Evolutionary conservation across 2,797 vertebrate species (phyloP).

Genomic region (Pterois miles): DNA sequence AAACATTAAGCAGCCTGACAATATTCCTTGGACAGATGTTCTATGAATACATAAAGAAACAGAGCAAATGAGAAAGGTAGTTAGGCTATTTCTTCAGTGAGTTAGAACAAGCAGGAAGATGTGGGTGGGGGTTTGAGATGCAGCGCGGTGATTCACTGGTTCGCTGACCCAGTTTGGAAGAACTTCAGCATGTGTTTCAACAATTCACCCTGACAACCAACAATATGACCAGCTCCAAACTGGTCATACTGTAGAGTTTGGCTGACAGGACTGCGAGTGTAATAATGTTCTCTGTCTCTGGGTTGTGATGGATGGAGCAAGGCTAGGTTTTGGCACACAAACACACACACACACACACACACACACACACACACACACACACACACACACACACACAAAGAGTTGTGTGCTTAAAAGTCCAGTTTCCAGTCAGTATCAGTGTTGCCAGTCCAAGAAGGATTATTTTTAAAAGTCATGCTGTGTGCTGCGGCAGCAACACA

Average conservation of each 20-base stretch:
- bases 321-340: background rate
- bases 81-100: constrained; percentile 53
- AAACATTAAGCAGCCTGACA: constrained; percentile 22
- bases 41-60: constrained; percentile 46
- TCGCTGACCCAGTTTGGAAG: constrained; percentile 63
- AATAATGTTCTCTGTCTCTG: constrained; percentile 32
- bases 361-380: background rate
- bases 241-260: constrained; percentile 13
- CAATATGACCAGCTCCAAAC: constrained; percentile 53
- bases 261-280: constrained; percentile 33
- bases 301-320: constrained; percentile 21
- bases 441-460: constrained; percentile 28
- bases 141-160: constrained; percentile 60
- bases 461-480: constrained; percentile 17
- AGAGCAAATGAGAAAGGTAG: constrained; percentile 47
- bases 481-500: constrained; percentile 14
- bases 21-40: constrained; percentile 36
- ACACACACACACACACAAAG: background rate
- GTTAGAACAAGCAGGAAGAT: constrained; percentile 51
- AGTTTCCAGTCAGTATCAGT: constrained; percentile 24
- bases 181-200: constrained; percentile 62
- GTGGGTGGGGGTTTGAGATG: constrained; percentile 56
- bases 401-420: constrained; percentile 21
- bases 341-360: background rate
- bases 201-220: constrained; percentile 65